Percentiles rank a stretch among this genome's conserved stretches.
Conservation (phyloP, 2,113 vertebrate genomes). For the Pelodiscus sinensis region DNA sequence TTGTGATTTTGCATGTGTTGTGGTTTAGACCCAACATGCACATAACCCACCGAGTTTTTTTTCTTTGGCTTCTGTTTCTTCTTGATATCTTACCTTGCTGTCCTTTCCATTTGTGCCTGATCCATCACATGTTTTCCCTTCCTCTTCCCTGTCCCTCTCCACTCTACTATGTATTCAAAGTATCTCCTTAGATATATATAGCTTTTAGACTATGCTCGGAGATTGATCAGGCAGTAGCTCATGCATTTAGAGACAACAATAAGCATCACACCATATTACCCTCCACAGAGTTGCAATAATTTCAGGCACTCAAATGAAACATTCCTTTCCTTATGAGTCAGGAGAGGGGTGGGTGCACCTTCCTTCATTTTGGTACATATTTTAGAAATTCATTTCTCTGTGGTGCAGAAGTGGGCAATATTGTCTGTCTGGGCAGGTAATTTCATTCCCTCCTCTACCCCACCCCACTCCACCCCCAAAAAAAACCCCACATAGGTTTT, state of each 20-base stretch:
- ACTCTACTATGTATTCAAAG: background rate
- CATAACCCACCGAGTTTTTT: background rate
- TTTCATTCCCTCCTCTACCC: background rate
- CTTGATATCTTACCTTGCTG: background rate
- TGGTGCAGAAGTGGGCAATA: background rate
- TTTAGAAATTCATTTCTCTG: background rate
- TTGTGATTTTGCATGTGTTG: background rate
- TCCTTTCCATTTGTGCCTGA: background rate
- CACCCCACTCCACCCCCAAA: background rate
- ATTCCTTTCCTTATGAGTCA: background rate
- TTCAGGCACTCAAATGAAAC: constrained; percentile 15
- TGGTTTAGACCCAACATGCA: background rate
- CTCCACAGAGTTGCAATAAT: constrained; percentile 18
- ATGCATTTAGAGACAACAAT: constrained; percentile 54
- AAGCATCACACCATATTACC: background rate
- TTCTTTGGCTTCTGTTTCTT: background rate
- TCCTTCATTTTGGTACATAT: constrained; percentile 11
- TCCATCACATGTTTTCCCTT: background rate
- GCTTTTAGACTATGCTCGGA: constrained; percentile 31
- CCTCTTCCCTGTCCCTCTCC: background rate
- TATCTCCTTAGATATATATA: constrained; percentile 31
- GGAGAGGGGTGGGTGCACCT: background rate
- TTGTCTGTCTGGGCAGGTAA: background rate
- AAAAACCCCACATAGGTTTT: fast-evolving
- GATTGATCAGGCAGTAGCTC: constrained; percentile 14